Percentiles rank a stretch among this genome's conserved stretches.
Evolutionary conservation across 2,113 vertebrate genomes (phyloP).

Genomic region (Argyrosomus japonicus): DNA sequence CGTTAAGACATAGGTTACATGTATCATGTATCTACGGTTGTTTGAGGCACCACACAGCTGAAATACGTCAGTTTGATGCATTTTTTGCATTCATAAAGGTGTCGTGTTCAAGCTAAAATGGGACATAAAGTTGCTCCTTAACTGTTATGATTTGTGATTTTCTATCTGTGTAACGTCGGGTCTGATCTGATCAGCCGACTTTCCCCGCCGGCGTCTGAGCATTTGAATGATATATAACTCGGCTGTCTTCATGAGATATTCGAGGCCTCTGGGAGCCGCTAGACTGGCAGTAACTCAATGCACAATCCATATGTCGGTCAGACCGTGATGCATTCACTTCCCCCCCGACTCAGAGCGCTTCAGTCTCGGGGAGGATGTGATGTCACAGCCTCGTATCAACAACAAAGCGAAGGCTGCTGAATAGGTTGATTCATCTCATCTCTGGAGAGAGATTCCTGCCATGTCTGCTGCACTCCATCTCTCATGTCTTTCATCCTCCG

Average conservation of each 20-base stretch:
- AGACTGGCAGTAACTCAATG: constrained; percentile 68
- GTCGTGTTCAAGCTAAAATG: background rate
- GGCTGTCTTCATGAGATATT: constrained; percentile 46
- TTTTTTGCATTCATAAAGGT: no score
- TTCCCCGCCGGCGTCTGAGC: constrained; percentile 28
- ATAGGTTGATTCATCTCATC: constrained; percentile 73
- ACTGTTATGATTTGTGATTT: constrained; percentile 14
- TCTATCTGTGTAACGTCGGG: constrained; percentile 8
- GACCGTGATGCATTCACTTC: constrained; percentile 50
- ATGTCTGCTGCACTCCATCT: constrained; percentile 68
- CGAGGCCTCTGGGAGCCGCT: constrained; percentile 46
- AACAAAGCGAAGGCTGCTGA: constrained; percentile 63
- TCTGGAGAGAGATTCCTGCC: constrained; percentile 70
- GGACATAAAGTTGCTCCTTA: background rate
- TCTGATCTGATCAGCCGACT: constrained; percentile 39
- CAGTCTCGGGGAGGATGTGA: constrained; percentile 49
- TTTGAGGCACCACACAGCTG: no score
- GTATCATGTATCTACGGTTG: no score
- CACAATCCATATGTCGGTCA: constrained; percentile 66
- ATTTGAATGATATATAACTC: constrained; percentile 50
- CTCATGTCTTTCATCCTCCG: constrained; percentile 71
- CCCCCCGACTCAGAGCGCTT: background rate
- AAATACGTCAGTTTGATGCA: background rate
- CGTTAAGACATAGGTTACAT: no score
- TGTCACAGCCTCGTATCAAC: constrained; percentile 68